These are phyloP conservation scores for Oryctes rhinoceros DNA, from an alignment of 1,140 invertebrate species.

Conservation along the genomic window DNA sequence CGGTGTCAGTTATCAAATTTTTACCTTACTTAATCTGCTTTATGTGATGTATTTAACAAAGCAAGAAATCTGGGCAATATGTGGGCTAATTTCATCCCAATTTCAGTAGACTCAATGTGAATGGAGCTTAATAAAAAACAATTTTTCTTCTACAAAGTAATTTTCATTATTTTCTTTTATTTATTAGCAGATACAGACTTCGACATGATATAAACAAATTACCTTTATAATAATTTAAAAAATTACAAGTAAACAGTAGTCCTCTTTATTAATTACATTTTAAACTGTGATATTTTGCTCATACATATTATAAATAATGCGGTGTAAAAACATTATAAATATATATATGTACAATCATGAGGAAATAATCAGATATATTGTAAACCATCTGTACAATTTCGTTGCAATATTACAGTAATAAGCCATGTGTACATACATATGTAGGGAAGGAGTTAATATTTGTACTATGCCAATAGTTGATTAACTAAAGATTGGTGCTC, in stretches of 20 bases:
- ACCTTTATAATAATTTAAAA: neutral
- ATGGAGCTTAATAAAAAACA: no score
- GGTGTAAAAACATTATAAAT: slow-evolving; percentile 30
- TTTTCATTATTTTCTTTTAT: no score
- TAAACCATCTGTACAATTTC: slow-evolving; percentile 22
- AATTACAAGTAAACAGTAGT: neutral
- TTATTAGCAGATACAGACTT: no score
- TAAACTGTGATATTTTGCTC: slow-evolving; percentile 36
- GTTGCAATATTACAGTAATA: slow-evolving; percentile 26
- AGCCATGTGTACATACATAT: neutral
- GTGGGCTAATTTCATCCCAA: no score
- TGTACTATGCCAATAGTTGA: slow-evolving; percentile 19
- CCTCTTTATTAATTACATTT: neutral
- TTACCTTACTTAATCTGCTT: no score
- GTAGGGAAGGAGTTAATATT: neutral
- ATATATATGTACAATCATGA: neutral
- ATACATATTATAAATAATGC: slow-evolving; percentile 38
- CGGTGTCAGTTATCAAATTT: no score
- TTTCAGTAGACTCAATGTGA: no score
- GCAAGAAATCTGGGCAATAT: no score
- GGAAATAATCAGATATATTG: slow-evolving; percentile 18
- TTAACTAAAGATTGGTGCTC: slow-evolving; percentile 10
- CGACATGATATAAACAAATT: neutral
- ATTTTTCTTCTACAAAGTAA: no score
- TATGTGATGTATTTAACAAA: no score